Base-by-base conservation (phyloP, 2,113 vertebrate genomes). In the Dipodomys merriami region DNA sequence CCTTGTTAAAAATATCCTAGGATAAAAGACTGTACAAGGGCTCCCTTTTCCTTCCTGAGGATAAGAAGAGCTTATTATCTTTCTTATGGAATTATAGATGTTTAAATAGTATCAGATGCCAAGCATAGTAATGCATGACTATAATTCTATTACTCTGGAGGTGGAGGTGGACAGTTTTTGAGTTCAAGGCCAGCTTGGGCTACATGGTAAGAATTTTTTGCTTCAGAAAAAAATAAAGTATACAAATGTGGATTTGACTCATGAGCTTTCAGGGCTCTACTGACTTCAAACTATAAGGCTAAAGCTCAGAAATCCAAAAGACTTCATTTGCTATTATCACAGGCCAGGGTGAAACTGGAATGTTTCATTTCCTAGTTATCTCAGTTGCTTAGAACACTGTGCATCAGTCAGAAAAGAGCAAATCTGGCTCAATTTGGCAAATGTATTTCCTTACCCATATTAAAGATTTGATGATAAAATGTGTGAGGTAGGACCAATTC, bases 311-410 rank as follows among this genome's bases (percentile, higher is more conserved):
- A 85, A 92, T 87, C 19, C 1, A 39, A 90, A 27, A 25, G 2
- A 27, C n/a, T 91, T 35, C 35, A 11, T 57, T 57, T 19, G 1
- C 71, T 76, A 6, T 67, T 71, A 62, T 91, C 60, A 94, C 1
- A n/a, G 80, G 82, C 12, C 82, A 30, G n/a, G 49, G 23, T 13
- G 23, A 57, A 78, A 67, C 33, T 53, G 30, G 23, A 88, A 69
- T 65, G 80, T 86, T 88, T 91, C 65, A 78, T 92, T 79, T 25
- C 20, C n/a, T 53, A 73, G 29, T 86, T 91, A 91, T 83, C 68
- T 81, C 39, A 19, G 33, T 35, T 44, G 53, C 80, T 77, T 53
- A 62, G 49, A 93, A 88, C 64, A 20, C 0, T 6, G 62, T n/a
- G n/a, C 15, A 18, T 82, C 39, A 18, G 10, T 78, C 65, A 69